Evolutionary conservation across 2,113 vertebrate species (phyloP).

Genomic region (Cisticola juncidis): DNA sequence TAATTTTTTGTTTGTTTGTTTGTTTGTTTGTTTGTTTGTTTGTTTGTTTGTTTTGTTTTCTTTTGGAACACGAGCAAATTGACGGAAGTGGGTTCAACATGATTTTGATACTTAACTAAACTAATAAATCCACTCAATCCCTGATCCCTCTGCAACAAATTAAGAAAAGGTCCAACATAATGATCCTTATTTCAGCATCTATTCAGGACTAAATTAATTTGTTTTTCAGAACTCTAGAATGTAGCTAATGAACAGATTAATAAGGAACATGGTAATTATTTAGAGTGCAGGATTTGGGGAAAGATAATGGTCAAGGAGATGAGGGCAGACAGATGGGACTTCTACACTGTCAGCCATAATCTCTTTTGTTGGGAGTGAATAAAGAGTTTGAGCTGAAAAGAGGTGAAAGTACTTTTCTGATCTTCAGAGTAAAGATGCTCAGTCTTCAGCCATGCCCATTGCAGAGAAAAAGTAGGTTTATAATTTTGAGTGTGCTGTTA

Average conservation of each 20-base stretch:
- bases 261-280: not conserved
- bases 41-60: not conserved
- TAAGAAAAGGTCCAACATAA: not conserved
- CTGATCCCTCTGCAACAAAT: not conserved
- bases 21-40: not conserved
- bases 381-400: not conserved
- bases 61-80: not conserved
- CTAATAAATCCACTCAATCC: not conserved
- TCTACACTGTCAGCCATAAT: not conserved
- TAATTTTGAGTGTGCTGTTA: not conserved
- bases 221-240: not conserved
- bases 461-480: not conserved
- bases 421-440: not conserved
- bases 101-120: not conserved
- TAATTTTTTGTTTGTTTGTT: not conserved
- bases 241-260: not conserved
- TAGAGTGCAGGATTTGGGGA: not conserved
- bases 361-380: not conserved
- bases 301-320: not conserved
- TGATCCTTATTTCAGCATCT: not conserved
- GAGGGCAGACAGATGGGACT: accelerated
- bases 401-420: not conserved
- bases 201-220: not conserved
- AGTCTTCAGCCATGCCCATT: not conserved
- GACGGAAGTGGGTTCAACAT: not conserved